Evolutionary conservation across 2,113 vertebrate species (phyloP), one percentile per base, ranked within the genome.

Genomic region (Columba livia): DNA sequence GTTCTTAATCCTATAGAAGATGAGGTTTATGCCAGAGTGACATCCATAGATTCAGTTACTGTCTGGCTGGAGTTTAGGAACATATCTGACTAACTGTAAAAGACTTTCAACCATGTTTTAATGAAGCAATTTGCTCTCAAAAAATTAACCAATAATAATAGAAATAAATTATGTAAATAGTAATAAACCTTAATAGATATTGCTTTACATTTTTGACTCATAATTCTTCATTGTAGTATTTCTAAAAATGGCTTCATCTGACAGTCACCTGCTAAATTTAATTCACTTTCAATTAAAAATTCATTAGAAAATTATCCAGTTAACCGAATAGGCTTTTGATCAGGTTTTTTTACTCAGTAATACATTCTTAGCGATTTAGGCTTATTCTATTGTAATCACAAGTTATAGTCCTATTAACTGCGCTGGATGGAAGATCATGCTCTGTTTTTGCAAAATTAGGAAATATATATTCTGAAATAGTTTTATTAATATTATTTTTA

Each of bases 401-500:
- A 91, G 29, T 88, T 91, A 83, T 5, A 70, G 6, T 36, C 38
- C 42, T 62, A 0, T 88, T 86, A 90, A 91, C 29, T 93, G 11
- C 16, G 60, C 6, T 69, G 69, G 40, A 32, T 88, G 16, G 66
- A 62, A 89, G 56, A 67, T 86, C 79, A 64, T 51, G 48, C 57
- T 62, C 75, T 69, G 56, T 38, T 86, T 94, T 77, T 88, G 10
- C 34, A 83, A 91, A 89, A 89, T 83, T 79, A 85, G 26, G 56
- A 91, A 67, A 83, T 80, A 31, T 4, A 12, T 81, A 78, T 91
- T 90, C 85, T 88, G 62, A 51, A 84, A 50, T 62, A 78, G 20
- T 66, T 89, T 82, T 90, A 85, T 90, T 96, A 88, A 83, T 90
- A 66, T 89, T 93, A 40, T 85, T 93, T 73, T 83, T 56, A 91